Percentiles rank a stretch among this genome's conserved stretches.
These are phyloP conservation scores for Eupsilia transversa DNA, from an alignment of 2,888 invertebrate genomes.

Conservation along the genomic window DNA sequence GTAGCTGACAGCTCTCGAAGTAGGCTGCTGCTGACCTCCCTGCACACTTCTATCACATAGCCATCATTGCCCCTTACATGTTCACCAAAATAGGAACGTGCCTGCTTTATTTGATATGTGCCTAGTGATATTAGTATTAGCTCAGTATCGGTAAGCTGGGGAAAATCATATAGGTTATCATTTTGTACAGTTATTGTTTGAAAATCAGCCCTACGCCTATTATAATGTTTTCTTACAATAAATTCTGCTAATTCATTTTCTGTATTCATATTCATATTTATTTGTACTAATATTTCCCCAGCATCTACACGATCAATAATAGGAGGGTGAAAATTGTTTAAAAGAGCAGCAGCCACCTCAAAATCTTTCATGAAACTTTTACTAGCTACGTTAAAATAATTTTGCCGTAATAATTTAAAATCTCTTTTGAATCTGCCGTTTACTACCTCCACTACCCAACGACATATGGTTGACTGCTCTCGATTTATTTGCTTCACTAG, in stretches of 20 bases:
- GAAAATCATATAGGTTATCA: constrained; percentile 6
- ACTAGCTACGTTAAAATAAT: constrained; percentile 37
- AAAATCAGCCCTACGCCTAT: constrained; percentile 8
- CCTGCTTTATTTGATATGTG: constrained; percentile 23
- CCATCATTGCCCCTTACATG: constrained; percentile 4
- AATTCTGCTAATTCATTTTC: constrained; percentile 11
- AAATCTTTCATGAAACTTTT: constrained; percentile 30
- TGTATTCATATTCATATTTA: not conserved
- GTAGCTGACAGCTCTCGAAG: constrained; percentile 10
- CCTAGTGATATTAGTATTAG: constrained; percentile 7
- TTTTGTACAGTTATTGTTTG: not conserved
- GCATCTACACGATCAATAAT: not conserved
- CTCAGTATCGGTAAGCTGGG: constrained; percentile 3
- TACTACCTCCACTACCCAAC: constrained; percentile 32
- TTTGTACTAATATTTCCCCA: constrained; percentile 9
- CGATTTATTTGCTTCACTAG: constrained; percentile 40
- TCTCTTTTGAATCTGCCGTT: constrained; percentile 46
- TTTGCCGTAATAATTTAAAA: constrained; percentile 46
- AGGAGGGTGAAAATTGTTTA: constrained; percentile 12
- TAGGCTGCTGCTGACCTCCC: constrained; percentile 11
- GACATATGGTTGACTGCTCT: constrained; percentile 43
- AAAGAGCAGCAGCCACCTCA: constrained; percentile 25
- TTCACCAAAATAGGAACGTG: constrained; percentile 11
- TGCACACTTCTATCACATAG: constrained; percentile 13
- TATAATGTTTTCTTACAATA: constrained; percentile 3